These are phyloP conservation scores for Philaethria dido DNA, from an alignment of 2,888 invertebrate genomes.

Conservation along the genomic window DNA sequence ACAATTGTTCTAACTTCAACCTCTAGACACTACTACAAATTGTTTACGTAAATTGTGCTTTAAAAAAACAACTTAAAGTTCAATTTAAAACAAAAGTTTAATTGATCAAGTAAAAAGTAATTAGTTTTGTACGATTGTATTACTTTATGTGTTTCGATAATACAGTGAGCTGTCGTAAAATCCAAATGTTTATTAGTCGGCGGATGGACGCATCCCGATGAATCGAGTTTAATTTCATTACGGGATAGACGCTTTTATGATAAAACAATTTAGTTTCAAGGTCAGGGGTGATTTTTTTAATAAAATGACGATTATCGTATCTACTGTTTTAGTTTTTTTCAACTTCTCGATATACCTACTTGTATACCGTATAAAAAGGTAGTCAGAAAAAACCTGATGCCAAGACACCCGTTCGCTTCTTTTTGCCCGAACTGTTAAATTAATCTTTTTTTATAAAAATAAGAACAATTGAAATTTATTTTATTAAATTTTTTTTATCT, in stretches of 20 bases:
- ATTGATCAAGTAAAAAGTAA: slow-evolving; percentile 47
- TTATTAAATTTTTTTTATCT: no score
- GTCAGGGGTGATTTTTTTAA: no score
- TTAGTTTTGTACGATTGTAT: slow-evolving; percentile 48
- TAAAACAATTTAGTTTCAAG: slow-evolving; percentile 1
- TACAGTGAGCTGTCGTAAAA: slow-evolving; percentile 48
- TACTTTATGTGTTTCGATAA: slow-evolving; percentile 47
- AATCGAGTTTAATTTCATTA: slow-evolving; percentile 50
- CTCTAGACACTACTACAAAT: background rate
- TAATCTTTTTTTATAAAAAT: no score
- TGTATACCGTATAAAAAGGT: no score
- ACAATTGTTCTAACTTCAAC: slow-evolving; percentile 16
- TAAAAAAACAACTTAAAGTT: slow-evolving; percentile 21
- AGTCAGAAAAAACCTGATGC: no score
- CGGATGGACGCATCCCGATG: slow-evolving; percentile 40
- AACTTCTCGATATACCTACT: no score
- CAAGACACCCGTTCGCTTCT: no score
- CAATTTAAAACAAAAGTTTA: slow-evolving; percentile 6
- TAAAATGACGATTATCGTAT: no score
- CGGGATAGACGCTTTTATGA: slow-evolving; percentile 21
- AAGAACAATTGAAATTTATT: no score
- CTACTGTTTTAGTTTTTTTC: no score
- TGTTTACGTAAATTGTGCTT: slow-evolving; percentile 8
- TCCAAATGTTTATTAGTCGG: slow-evolving; percentile 44
- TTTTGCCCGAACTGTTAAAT: no score